A percentile compares a stretch with the other conserved stretches of the same genome.
Evolutionary conservation across 2,888 invertebrate genomes (phyloP).

Genomic region (Limulus polyphemus): DNA sequence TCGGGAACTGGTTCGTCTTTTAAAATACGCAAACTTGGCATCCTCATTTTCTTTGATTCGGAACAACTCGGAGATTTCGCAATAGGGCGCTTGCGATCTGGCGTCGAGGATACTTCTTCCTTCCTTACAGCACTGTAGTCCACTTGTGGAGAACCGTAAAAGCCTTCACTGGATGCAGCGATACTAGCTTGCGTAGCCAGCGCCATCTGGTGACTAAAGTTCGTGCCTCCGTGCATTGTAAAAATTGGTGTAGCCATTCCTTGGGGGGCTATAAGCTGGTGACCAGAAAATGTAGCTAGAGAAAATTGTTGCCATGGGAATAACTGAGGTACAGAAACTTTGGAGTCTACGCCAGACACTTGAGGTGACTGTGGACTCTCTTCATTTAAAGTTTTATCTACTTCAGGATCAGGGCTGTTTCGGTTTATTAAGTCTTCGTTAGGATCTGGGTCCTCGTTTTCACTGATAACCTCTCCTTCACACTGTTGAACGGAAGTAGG

Average conservation of each 20-base stretch:
- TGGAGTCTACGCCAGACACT: no score
- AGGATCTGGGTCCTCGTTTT: neutral
- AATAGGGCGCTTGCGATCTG: slow-evolving; percentile 1
- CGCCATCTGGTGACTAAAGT: no score
- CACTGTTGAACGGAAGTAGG: neutral
- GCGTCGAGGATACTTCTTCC: neutral
- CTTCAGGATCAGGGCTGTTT: neutral
- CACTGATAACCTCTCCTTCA: neutral
- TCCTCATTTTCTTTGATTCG: slow-evolving; percentile 16
- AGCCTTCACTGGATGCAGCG: neutral
- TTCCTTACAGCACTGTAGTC: neutral
- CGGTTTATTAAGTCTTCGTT: neutral
- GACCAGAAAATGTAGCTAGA: no score
- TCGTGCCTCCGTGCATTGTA: neutral
- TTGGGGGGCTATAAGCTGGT: no score
- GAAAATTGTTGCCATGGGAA: no score
- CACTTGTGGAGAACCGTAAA: neutral
- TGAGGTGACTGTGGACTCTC: no score
- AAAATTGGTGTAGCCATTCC: neutral
- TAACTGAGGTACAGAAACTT: no score
- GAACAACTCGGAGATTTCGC: slow-evolving; percentile 6
- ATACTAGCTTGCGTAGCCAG: no score
- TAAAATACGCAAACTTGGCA: slow-evolving; percentile 54
- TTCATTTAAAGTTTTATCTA: no score
- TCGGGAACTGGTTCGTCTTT: slow-evolving; percentile 83